These are phyloP conservation scores for Lingula anatina DNA, from an alignment of 2,888 invertebrate species.

Conservation along the genomic window DNA sequence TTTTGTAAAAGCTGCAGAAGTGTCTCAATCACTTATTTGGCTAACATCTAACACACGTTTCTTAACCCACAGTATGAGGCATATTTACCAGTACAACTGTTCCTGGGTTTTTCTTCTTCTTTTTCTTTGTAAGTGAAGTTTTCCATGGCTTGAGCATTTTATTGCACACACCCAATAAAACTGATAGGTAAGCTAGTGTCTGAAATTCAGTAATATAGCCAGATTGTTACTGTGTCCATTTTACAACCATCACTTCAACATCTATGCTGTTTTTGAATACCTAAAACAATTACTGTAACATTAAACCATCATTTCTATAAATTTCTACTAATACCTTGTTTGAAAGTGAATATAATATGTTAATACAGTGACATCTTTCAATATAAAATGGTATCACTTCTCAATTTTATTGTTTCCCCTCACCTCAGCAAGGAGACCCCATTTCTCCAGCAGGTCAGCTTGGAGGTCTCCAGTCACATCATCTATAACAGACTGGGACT, in stretches of 20 bases:
- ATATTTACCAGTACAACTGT: slow-evolving; percentile 20
- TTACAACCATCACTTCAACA: too few relatives aligned
- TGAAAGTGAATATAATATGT: too few relatives aligned
- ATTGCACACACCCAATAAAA: slow-evolving; percentile 56
- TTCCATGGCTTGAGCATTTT: slow-evolving; percentile 45
- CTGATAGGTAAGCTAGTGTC: slow-evolving; percentile 60
- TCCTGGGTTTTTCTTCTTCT: slow-evolving; percentile 58
- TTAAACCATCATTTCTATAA: neutral
- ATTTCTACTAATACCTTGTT: neutral
- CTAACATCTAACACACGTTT: neutral
- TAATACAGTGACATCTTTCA: too few relatives aligned
- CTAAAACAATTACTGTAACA: neutral
- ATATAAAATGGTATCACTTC: too few relatives aligned
- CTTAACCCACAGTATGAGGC: neutral
- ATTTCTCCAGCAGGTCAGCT: too few relatives aligned
- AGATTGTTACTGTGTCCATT: neutral
- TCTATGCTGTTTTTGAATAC: slow-evolving; percentile 7
- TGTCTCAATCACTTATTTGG: too few relatives aligned
- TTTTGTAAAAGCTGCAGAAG: too few relatives aligned
- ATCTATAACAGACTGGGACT: too few relatives aligned
- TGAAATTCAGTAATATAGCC: slow-evolving; percentile 37
- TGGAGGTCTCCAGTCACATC: too few relatives aligned
- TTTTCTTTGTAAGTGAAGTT: slow-evolving; percentile 56
- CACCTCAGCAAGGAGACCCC: too few relatives aligned
- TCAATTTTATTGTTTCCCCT: too few relatives aligned